phyloP scores from a whole-genome alignment of 2,888 invertebrate species.

The Thymelicus sylvestris region DNA sequence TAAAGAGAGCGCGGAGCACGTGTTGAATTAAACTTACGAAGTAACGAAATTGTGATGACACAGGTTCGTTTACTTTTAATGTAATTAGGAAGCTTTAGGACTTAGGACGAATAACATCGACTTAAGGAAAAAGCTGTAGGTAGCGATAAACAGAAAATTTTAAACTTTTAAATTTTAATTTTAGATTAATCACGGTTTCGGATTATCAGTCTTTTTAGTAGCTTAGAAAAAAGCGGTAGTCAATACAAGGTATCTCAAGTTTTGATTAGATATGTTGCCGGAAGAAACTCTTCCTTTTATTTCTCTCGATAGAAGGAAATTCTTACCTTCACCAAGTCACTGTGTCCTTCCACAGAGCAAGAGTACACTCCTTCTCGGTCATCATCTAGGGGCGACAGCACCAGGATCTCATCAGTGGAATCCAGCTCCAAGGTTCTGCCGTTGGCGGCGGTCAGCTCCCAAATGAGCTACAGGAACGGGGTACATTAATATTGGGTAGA shows the following conservation, averaged over 20 bases:
- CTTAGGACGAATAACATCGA: neutral
- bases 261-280: too few species aligned
- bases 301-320: neutral
- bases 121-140: neutral
- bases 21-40: constrained; percentile 7
- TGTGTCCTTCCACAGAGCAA: constrained; percentile 61
- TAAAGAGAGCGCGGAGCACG: neutral
- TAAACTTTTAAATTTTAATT: too few species aligned
- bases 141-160: neutral
- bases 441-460: constrained; percentile 60
- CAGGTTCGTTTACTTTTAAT: constrained; percentile 34
- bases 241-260: too few species aligned
- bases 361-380: constrained; percentile 66
- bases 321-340: constrained; percentile 54
- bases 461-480: constrained; percentile 56
- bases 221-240: too few species aligned
- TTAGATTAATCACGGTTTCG: too few species aligned
- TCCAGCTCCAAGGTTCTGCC: constrained; percentile 58
- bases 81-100: constrained; percentile 28
- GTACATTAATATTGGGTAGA: too few species aligned
- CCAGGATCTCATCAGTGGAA: constrained; percentile 54
- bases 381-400: constrained; percentile 50
- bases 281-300: too few species aligned
- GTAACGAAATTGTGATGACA: constrained; percentile 16
- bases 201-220: too few species aligned